Evolutionary conservation across 2,797 vertebrate species (phyloP), one percentile per base, ranked within the genome.

Genomic region (Pagetopsis macropterus): DNA sequence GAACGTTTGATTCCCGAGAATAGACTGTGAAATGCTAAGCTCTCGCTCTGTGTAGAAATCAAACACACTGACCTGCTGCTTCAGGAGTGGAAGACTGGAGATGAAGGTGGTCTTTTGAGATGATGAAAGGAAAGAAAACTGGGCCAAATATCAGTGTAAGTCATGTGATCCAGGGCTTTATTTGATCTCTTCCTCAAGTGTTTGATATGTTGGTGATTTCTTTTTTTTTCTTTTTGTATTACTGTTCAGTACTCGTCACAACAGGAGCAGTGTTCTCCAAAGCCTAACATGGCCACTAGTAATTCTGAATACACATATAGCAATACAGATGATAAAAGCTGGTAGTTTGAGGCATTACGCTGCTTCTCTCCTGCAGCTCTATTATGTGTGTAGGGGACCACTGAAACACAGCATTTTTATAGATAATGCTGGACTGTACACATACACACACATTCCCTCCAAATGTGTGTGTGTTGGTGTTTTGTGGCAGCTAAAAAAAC

Each of bases 401-500:
- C 85, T 86, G 85, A 90, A 86, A 83, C 79, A 87, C 88, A 90
- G 78, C 87, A 78, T 87, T 84, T 88, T 70, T 72, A 61, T 81
- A 76, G 70, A 74, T 64, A 69, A 83, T 82, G 87, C 82, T 87
- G 84, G 85, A 91, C 79, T 78, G 69, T 74, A 82, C 71, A 72
- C 78, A 77, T 45, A 45, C 67, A 57, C 62, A 70, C 78, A 72
- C 68, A 31, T 73, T 46, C 67, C 72, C 67, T 71, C 49, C 62
- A 64, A 41, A 76, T 71, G 56, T 77, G 85, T 82, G 81, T 82
- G 85, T 78, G 83, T 67, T 65, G 73, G 70, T 88, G 79, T 90
- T 90, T 88, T 89, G 88, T 88, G 92, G 92, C 91, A 92, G 90
- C 93, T 94, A 91, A 88, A 86, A 88, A 86, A 63, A 58, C 84